These are phyloP conservation scores for Sebastes minor DNA, from an alignment of 2,797 vertebrate genomes.

Conservation along the genomic window DNA sequence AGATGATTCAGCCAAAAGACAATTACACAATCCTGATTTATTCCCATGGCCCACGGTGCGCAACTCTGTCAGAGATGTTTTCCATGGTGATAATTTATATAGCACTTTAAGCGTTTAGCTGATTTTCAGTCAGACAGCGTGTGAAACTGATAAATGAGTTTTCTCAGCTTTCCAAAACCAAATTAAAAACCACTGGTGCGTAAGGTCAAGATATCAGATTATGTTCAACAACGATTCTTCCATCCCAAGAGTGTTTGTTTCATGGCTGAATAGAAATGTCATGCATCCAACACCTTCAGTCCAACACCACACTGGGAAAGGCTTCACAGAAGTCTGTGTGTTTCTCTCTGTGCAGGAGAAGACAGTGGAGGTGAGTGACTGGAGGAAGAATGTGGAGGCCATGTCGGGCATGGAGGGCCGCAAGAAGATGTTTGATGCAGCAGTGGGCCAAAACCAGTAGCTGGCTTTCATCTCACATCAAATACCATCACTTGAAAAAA, in stretches of 20 bases:
- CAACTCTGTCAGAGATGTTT: neutral
- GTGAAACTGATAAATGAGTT: neutral
- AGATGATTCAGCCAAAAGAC: neutral
- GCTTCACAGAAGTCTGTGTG: neutral
- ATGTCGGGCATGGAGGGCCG: conserved; percentile 99
- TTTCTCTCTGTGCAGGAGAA: conserved; percentile 84
- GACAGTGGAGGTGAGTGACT: conserved; percentile 93
- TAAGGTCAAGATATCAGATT: neutral
- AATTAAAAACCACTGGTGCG: neutral
- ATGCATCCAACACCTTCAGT: neutral
- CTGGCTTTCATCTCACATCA: neutral
- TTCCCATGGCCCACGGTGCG: neutral
- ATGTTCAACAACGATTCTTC: neutral
- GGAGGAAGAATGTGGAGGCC: conserved; percentile 98
- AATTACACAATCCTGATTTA: neutral
- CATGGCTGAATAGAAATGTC: neutral
- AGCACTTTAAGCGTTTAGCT: neutral
- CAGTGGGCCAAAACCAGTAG: conserved; percentile 83
- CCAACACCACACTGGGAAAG: neutral
- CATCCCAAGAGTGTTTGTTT: neutral
- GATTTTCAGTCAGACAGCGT: neutral
- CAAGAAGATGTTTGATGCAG: conserved; percentile 98
- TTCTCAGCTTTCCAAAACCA: neutral
- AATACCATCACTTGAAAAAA: neutral
- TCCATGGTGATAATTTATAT: neutral